Conservation (phyloP, 2,113 vertebrate genomes). For the Callithrix jacchus region DNA sequence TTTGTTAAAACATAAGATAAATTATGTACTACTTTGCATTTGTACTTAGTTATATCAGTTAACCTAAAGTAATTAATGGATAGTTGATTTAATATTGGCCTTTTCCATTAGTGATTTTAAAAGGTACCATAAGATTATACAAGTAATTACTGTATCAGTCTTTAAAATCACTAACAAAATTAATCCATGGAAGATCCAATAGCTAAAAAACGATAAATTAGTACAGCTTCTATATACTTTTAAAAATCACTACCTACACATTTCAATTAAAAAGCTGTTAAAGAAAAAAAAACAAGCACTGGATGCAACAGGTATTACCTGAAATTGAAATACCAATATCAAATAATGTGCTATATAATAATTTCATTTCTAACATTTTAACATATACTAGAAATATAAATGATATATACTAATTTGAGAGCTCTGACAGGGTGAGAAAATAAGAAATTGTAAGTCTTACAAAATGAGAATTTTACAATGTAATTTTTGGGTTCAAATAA, state of each 20-base stretch:
- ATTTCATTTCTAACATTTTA: not conserved
- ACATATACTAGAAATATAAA: not conserved
- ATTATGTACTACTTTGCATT: not conserved
- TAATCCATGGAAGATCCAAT: not conserved
- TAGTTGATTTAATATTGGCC: constrained; percentile 11
- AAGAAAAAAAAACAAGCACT: not conserved
- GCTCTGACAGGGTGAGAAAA: not conserved
- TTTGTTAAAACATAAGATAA: not conserved
- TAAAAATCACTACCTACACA: not conserved
- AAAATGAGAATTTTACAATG: not conserved
- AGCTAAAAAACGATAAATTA: not conserved
- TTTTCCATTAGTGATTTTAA: constrained; percentile 37
- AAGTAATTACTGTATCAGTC: constrained; percentile 4
- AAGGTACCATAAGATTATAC: not conserved
- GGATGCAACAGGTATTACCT: not conserved
- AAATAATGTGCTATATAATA: not conserved
- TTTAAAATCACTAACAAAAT: constrained; percentile 52
- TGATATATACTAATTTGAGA: not conserved
- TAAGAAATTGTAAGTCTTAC: not conserved
- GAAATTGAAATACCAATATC: not conserved
- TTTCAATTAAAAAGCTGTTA: not conserved
- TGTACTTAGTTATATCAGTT: not conserved
- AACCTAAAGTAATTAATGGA: constrained; percentile 17
- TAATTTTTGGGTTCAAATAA: constrained; percentile 44
- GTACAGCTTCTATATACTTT: not conserved